A percentile compares a stretch with the other conserved stretches of the same genome.
Evolutionary conservation across 2,797 vertebrate genomes (phyloP).

Genomic region (Lepus townsendii): DNA sequence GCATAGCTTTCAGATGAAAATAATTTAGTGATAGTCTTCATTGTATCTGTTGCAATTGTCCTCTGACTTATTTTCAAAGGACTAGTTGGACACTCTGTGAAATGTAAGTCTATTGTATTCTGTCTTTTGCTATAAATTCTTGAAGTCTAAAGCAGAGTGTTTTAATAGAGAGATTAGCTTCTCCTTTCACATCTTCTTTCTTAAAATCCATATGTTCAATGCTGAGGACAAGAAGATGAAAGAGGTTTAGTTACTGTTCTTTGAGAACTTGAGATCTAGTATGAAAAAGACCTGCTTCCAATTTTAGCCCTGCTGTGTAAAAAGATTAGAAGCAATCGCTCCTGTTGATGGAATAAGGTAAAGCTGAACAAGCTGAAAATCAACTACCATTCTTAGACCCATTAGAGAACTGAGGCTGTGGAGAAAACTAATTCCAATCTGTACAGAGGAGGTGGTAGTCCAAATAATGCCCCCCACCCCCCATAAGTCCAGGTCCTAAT

Average conservation of each 20-base stretch:
- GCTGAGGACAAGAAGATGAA: not conserved
- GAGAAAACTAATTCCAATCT: not conserved
- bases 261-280: not conserved
- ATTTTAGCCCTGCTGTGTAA: not conserved
- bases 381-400: not conserved
- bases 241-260: not conserved
- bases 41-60: not conserved
- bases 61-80: slow-evolving; percentile 13
- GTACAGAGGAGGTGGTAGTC: not conserved
- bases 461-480: not conserved
- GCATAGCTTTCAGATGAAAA: not conserved
- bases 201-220: not conserved
- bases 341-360: not conserved
- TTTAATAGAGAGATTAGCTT: slow-evolving; percentile 12
- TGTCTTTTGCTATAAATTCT: slow-evolving; percentile 15
- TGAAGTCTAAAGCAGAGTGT: slow-evolving; percentile 38
- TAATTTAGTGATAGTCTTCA: not conserved
- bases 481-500: not conserved
- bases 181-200: not conserved
- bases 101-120: not conserved
- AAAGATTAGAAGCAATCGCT: not conserved
- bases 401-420: not conserved
- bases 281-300: not conserved
- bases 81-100: not conserved
- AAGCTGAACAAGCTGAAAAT: not conserved